phyloP scores from a whole-genome alignment of 2,797 vertebrate species.

The Macropus fuliginosus region DNA sequence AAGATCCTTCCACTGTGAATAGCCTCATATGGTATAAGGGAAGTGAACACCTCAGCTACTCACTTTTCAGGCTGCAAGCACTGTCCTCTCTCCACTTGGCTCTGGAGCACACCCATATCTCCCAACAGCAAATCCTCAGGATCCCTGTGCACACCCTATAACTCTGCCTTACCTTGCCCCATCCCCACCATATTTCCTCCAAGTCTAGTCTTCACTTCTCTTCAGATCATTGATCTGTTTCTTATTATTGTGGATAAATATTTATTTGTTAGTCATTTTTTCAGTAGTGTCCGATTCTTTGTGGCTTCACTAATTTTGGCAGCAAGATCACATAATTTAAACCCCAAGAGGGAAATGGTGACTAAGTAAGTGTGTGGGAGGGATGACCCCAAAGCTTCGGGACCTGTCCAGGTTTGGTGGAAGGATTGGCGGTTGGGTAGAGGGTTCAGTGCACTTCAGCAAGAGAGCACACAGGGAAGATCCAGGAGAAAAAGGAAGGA shows the following conservation, averaged over 20 bases:
- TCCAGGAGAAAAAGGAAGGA: not conserved
- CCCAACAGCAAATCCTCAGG: too few relatives aligned
- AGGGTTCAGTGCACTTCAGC: not conserved
- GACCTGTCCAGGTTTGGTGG: not conserved
- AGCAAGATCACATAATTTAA: not conserved
- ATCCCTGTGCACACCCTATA: too few relatives aligned
- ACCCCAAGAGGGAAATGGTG: not conserved
- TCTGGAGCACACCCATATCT: too few relatives aligned
- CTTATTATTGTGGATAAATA: not conserved
- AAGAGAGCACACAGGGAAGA: not conserved
- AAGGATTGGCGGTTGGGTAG: not conserved
- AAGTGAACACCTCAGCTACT: too few relatives aligned
- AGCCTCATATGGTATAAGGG: too few relatives aligned
- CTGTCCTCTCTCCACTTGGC: too few relatives aligned
- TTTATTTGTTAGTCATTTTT: not conserved
- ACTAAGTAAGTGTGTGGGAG: not conserved
- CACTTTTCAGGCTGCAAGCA: too few relatives aligned
- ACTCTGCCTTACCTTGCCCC: not conserved
- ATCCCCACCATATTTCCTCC: not conserved
- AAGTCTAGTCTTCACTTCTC: not conserved
- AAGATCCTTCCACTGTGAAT: not conserved
- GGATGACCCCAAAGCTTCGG: too few relatives aligned
- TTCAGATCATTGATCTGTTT: not conserved
- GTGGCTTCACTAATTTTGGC: not conserved
- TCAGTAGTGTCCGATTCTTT: not conserved